Percentiles rank a stretch among this genome's conserved stretches.
phyloP scores from a whole-genome alignment of 1,140 invertebrate species.

The Solenopsis fugax region DNA sequence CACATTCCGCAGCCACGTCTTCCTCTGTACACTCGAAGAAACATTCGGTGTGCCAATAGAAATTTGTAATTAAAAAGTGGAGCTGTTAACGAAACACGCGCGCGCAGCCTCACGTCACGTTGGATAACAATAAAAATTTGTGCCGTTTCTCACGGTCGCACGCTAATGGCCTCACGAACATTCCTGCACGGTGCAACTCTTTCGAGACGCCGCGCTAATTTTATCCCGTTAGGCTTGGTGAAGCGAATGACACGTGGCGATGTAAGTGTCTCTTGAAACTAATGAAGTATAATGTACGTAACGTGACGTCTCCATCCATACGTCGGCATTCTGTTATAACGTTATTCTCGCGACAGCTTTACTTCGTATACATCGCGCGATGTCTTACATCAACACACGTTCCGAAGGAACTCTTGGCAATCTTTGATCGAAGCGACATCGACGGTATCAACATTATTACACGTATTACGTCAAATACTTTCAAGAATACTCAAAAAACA shows the following conservation, averaged over 20 bases:
- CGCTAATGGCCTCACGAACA: conserved; percentile 21
- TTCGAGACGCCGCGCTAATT: conserved; percentile 53
- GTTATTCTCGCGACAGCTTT: conserved; percentile 4
- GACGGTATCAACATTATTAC: not conserved
- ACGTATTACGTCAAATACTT: not conserved
- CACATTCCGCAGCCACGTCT: not conserved
- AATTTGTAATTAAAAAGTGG: not conserved
- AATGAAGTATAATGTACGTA: conserved; percentile 47
- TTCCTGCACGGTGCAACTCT: conserved; percentile 41
- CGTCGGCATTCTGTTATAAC: conserved; percentile 21
- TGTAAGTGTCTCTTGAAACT: conserved; percentile 54
- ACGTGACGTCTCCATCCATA: conserved; percentile 17
- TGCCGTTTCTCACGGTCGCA: not conserved
- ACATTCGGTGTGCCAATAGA: not conserved
- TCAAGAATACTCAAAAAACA: too few species aligned
- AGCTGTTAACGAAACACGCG: not conserved
- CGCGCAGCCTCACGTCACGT: not conserved
- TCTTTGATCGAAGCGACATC: conserved; percentile 14
- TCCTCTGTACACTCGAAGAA: not conserved
- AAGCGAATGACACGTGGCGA: conserved; percentile 55
- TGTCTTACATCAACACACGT: not conserved
- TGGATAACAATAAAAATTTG: conserved; percentile 2
- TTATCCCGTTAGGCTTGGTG: conserved; percentile 56
- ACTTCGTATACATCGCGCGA: not conserved
- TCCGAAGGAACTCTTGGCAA: conserved; percentile 1